A percentile compares a stretch with the other conserved stretches of the same genome.
Conservation (phyloP, 2,888 invertebrate species). For the Nomada fucata region DNA sequence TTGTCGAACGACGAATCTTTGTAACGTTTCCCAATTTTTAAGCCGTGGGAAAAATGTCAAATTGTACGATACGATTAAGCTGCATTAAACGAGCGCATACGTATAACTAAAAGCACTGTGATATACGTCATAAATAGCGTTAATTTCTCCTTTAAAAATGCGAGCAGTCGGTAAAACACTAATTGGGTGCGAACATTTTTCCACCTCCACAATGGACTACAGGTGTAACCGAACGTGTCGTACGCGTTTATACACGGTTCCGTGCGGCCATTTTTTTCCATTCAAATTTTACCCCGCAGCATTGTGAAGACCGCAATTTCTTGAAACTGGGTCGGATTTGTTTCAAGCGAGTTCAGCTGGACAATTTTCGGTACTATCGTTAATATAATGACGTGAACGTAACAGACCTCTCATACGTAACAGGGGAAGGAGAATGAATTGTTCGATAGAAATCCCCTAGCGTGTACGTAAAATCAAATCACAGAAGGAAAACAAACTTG, state of each 20-base stretch:
- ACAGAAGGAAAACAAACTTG: constrained; percentile 44
- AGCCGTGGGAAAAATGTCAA: not conserved
- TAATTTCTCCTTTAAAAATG: too few relatives aligned
- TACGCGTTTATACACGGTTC: not conserved
- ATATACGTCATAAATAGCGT: too few relatives aligned
- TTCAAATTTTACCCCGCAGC: constrained; percentile 14
- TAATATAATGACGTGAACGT: not conserved
- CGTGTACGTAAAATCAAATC: constrained; percentile 41
- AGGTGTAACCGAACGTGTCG: not conserved
- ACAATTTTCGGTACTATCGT: not conserved
- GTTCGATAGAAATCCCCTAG: constrained; percentile 29
- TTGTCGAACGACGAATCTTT: not conserved
- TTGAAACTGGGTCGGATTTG: constrained; percentile 38
- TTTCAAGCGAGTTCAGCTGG: constrained; percentile 23
- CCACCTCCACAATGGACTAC: too few relatives aligned
- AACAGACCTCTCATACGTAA: not conserved
- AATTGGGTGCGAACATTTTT: too few relatives aligned
- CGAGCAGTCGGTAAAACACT: too few relatives aligned
- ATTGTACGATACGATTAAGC: not conserved
- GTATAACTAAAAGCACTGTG: too few relatives aligned
- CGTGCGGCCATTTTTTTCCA: not conserved
- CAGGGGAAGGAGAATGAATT: not conserved
- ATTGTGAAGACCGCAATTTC: not conserved
- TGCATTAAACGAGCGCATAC: too few relatives aligned
- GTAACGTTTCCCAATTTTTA: not conserved